Base-by-base conservation (phyloP, 2,113 vertebrate species). In the Peromyscus polionotus region DNA sequence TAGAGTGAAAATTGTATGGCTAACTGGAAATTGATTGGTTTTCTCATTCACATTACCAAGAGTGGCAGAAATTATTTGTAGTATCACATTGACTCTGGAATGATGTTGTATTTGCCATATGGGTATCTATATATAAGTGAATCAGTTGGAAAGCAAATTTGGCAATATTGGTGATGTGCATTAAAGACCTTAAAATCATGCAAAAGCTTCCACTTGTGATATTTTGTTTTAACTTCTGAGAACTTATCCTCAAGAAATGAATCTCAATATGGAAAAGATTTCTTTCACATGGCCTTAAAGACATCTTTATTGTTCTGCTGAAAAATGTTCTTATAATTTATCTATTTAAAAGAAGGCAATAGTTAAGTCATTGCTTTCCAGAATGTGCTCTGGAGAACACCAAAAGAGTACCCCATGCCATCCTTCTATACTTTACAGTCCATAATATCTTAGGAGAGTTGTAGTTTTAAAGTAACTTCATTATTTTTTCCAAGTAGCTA, bases 171-270 rank as follows among this genome's bases (percentile, higher is more conserved):
- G 45, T 7, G 70, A 59, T 86, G 51, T 8, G 2, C 75, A 61
- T 57, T 67, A 76, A 92, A 96, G 42, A 51, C 6, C 10, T 94
- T 90, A 79, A 89, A 91, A 76, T 88, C 33, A 70, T 1, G 45
- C 5, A 31, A 65, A 81, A 12, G 11, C 91, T 91, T 90, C n/a
- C 26, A 79, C 31, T 75, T 95, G 45, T 39, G 94, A 80, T 51
- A 51, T 85, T 96, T 91, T 86, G 48, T 51, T 83, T 92, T 95
- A 77, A 80, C 11, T 92, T 90, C 28, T 93, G 39, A 76, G 54
- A 93, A 86, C 63, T 73, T 39, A 96, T 61, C 5, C 24, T 86
- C 5, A 83, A 51, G 48, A 88, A 91, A 92, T 79, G 81, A 36
- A 79, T 83, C 31, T 87, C 76, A 67, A 76, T 73, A 85, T 45